Conservation (phyloP, 2,888 invertebrate genomes). For the Yponomeuta plumbellus region DNA sequence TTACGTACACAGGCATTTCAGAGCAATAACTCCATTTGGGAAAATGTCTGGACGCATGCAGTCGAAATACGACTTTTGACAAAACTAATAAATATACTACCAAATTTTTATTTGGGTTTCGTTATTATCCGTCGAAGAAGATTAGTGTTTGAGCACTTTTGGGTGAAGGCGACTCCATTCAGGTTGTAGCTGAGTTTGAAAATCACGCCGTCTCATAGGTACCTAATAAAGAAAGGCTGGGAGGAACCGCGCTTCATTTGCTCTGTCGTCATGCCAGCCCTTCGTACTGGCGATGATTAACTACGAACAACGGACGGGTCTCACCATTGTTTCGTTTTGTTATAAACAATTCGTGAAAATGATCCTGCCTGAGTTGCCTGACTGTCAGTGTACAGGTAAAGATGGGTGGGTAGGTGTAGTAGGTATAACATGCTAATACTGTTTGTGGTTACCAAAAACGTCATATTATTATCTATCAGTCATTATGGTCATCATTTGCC, state of each 20-base stretch:
- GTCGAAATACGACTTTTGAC: no score
- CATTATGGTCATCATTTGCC: no score
- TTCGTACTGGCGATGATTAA: conserved; percentile 16
- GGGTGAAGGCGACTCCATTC: conserved; percentile 31
- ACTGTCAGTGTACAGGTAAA: no score
- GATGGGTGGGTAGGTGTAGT: no score
- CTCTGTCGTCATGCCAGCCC: conserved; percentile 47
- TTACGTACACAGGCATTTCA: not conserved
- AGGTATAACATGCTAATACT: no score
- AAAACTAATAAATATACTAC: no score
- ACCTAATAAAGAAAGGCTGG: conserved; percentile 56
- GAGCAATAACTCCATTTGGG: not conserved
- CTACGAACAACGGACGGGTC: not conserved
- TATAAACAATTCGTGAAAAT: not conserved
- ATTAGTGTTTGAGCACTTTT: no score
- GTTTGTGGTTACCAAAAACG: no score
- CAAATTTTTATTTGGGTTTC: no score
- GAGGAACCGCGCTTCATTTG: conserved; percentile 73
- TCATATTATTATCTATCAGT: no score
- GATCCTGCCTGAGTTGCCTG: not conserved
- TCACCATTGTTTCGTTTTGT: conserved; percentile 10
- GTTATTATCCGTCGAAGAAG: no score
- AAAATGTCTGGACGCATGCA: no score
- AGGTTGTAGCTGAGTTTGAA: conserved; percentile 32
- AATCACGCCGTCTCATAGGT: conserved; percentile 46